Conservation (phyloP, 1,140 invertebrate genomes). For the Melitaea cinxia region DNA sequence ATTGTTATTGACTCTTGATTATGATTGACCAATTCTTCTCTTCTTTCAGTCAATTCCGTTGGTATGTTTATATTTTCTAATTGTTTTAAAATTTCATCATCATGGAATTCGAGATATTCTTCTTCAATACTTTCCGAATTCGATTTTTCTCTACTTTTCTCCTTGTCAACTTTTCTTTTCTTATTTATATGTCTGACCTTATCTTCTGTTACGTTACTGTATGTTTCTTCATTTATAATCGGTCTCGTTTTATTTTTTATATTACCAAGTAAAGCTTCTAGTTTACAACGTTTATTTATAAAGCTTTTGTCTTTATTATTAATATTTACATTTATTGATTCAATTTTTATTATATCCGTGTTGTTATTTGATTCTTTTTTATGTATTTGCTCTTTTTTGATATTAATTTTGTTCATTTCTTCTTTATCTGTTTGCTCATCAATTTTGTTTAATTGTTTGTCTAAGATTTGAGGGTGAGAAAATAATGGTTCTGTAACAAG, state of each 20-base stretch:
- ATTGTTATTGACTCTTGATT: too few relatives aligned
- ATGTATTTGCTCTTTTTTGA: not conserved
- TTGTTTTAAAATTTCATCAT: conserved; percentile 50
- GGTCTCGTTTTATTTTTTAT: conserved; percentile 48
- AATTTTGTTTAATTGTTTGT: conserved; percentile 10
- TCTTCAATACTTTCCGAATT: conserved; percentile 42
- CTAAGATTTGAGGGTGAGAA: conserved; percentile 3
- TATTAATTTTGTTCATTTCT: conserved; percentile 9
- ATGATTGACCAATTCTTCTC: too few relatives aligned
- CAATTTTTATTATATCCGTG: not conserved
- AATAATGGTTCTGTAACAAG: conserved; percentile 28
- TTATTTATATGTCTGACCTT: not conserved
- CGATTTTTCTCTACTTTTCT: conserved; percentile 19
- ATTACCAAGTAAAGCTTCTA: conserved; percentile 54
- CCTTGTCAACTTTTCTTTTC: not conserved
- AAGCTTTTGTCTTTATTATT: conserved; percentile 45
- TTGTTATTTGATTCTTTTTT: conserved; percentile 1
- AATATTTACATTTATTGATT: conserved; percentile 25
- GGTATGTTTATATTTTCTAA: conserved; percentile 66
- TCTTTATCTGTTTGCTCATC: conserved; percentile 25
- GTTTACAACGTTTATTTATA: conserved; percentile 49
- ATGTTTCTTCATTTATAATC: not conserved
- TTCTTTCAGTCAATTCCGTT: conserved; percentile 27
- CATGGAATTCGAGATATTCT: conserved; percentile 41
- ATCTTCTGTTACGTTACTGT: conserved; percentile 1